Evolutionary conservation across 1,140 invertebrate species (phyloP).

Genomic region (Lysiphlebus fabarum): DNA sequence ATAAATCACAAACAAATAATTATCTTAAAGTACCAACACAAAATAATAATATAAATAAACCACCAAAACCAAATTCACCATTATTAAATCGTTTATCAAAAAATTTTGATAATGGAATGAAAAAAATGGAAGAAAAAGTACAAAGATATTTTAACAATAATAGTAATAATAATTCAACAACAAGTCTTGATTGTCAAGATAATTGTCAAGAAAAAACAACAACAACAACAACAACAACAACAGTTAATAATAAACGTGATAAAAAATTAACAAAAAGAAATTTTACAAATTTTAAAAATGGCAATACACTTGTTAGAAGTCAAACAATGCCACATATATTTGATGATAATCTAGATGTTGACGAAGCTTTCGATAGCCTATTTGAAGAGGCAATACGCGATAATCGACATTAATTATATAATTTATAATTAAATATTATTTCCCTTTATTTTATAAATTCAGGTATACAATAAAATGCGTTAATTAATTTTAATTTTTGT

Average conservation of each 20-base stretch:
- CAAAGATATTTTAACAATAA: constrained; percentile 69
- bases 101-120: constrained; percentile 73
- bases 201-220: constrained; percentile 30
- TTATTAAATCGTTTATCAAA: constrained; percentile 66
- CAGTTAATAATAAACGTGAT: constrained; percentile 14
- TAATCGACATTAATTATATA: constrained; percentile 34
- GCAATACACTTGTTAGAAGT: constrained; percentile 60
- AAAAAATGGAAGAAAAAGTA: constrained; percentile 73
- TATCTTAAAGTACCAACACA: constrained; percentile 38
- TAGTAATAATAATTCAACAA: constrained; percentile 13
- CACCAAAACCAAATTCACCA: constrained; percentile 69
- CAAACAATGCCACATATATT: constrained; percentile 71
- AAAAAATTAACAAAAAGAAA: constrained; percentile 29
- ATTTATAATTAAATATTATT: constrained; percentile 5
- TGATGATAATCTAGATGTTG: constrained; percentile 67
- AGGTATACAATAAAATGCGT: no score
- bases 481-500: no score
- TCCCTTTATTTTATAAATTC: no score
- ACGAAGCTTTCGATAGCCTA: constrained; percentile 69
- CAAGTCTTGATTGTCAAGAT: neutral
- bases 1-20: constrained; percentile 22
- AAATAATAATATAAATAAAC: constrained; percentile 36
- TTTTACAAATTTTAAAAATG: constrained; percentile 29
- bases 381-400: constrained; percentile 56
- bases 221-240: constrained; percentile 25